Base-by-base conservation (phyloP, 2,888 invertebrate genomes). In the Tachina fera region DNA sequence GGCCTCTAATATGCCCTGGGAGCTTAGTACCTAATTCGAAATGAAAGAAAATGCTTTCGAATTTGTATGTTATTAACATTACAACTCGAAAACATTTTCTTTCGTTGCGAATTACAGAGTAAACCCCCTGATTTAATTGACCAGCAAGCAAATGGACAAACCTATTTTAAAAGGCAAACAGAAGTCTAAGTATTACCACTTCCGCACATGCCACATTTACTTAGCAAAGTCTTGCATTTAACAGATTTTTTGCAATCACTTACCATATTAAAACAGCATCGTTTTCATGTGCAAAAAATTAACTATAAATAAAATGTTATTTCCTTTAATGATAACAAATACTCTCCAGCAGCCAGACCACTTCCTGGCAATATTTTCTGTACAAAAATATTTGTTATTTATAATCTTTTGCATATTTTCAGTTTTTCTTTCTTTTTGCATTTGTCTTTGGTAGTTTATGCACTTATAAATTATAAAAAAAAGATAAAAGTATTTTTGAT, bases 381-480 rank as follows among this genome's bases (percentile, higher is more conserved):
- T 8, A 4, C 2, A 31, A n/a, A 49, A 14, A 31, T 49, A 1
- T 49, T 67, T 49, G 22, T 49, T 31, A 3, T 49, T 67, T 49
- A 67, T 11, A 31, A 49, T 39, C 49, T 31, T 39, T 43, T 10
- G 41, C 8, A 19, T 19, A 16, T 41, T 43, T 70, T 41, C 41
- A 31, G 31, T 31, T 31, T 31, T 31, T 51, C 16, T 49, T 67
- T 67, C 31, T 16, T 3, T 53, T 70, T 43, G 41, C 8, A 22
- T n/a, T 60, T 61, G n/a, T 67, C 19, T 45, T 47, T 16, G 3
- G 47, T 71, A 51, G 31, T 56, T 31, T 31, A 49, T 49, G 47
- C 47, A 79, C 72, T 79, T 65, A 65, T 79, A 53, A 72, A 45
- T 79, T 65, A 65, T n/a, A n/a, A n/a, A n/a, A n/a, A n/a, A n/a